Percentiles rank a stretch among this genome's conserved stretches.
Conservation (phyloP, 2,113 vertebrate species). For the Piprites chloris region DNA sequence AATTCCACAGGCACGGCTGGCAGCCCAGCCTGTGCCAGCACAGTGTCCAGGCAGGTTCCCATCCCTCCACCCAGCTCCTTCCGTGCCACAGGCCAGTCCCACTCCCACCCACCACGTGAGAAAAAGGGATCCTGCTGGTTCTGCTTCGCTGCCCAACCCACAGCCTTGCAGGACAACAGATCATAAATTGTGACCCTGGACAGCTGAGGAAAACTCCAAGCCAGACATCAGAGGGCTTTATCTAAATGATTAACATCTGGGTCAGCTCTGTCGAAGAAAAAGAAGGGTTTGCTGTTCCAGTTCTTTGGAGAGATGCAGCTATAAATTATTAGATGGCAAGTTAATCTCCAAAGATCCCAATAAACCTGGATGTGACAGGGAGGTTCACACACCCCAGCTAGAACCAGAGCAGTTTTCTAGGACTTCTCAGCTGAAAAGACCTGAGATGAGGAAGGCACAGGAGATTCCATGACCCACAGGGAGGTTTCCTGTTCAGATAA, state of each 20-base stretch:
- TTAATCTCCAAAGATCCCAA: neutral
- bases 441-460: neutral
- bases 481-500: neutral
- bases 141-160: neutral
- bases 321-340: neutral
- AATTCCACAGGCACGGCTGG: constrained; percentile 11
- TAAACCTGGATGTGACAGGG: neutral
- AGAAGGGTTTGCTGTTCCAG: neutral
- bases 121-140: neutral
- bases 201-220: neutral
- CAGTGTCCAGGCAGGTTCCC: constrained; percentile 13
- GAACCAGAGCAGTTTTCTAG: neutral
- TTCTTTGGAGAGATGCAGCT: neutral
- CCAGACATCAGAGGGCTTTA: neutral
- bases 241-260: neutral
- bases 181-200: neutral
- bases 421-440: neutral
- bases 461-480: neutral
- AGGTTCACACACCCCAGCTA: neutral
- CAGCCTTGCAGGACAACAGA: neutral
- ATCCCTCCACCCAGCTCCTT: neutral
- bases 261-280: neutral
- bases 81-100: neutral
- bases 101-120: neutral
- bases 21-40: neutral